phyloP scores from a whole-genome alignment of 1,140 invertebrate species.

The Camponotus floridanus region DNA sequence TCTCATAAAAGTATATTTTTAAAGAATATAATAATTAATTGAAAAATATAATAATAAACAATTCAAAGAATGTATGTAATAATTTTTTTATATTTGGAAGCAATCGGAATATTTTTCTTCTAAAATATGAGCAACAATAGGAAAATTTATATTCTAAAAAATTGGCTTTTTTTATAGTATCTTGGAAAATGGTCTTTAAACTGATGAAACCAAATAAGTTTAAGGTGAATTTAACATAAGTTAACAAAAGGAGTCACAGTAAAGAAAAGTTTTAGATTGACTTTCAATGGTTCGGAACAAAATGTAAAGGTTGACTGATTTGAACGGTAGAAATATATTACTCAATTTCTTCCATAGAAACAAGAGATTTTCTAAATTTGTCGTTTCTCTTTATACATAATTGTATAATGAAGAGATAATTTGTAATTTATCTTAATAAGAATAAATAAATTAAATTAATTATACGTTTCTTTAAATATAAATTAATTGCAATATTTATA shows the following conservation, averaged over 20 bases:
- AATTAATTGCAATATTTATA: too few species aligned
- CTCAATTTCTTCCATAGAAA: neutral
- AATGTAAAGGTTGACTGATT: slow-evolving; percentile 38
- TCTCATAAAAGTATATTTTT: neutral
- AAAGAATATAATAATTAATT: neutral
- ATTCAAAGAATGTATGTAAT: neutral
- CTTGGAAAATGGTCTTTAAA: neutral
- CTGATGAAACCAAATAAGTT: slow-evolving; percentile 23
- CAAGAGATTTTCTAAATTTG: neutral
- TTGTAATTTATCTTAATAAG: slow-evolving; percentile 4
- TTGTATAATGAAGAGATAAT: neutral
- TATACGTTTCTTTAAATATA: neutral
- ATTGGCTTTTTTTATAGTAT: neutral
- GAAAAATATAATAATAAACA: too few species aligned
- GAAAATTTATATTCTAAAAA: neutral
- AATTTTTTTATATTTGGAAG: neutral
- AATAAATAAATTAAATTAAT: slow-evolving; percentile 19
- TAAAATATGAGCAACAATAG: neutral
- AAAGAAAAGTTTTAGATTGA: slow-evolving; percentile 6
- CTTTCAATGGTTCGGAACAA: neutral
- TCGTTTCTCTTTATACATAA: neutral
- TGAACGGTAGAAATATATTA: slow-evolving; percentile 17
- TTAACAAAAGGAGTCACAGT: neutral
- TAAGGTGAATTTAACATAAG: slow-evolving; percentile 8
- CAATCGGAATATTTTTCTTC: neutral